A percentile compares a stretch with the other conserved stretches of the same genome.
Evolutionary conservation across 2,797 vertebrate species (phyloP).

Genomic region (Sus cebifrons): DNA sequence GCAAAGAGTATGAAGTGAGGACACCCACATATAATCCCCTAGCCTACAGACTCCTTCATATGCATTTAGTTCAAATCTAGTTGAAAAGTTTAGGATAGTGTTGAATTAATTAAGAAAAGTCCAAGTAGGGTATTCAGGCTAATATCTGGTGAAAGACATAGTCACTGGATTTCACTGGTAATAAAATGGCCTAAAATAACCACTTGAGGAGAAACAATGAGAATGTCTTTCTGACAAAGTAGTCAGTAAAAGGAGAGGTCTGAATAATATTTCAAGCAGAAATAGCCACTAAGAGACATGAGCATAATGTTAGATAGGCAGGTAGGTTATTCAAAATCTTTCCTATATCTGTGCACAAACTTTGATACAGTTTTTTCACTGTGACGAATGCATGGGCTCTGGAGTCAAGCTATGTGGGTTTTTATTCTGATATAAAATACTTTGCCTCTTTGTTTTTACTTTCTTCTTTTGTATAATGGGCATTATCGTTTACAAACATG

Average conservation of each 20-base stretch:
- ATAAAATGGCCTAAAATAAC: neutral
- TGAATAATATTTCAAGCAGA: neutral
- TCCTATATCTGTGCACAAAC: neutral
- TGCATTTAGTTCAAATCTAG: constrained; percentile 13
- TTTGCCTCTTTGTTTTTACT: neutral
- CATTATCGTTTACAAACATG: neutral
- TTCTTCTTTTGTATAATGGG: neutral
- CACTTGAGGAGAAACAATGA: neutral
- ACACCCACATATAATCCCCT: neutral
- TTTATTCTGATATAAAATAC: neutral
- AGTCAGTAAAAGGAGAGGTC: neutral
- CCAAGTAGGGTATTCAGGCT: neutral
- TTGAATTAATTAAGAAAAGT: neutral
- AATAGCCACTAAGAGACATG: neutral
- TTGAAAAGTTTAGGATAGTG: constrained; percentile 19
- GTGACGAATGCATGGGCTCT: neutral
- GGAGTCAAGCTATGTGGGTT: neutral
- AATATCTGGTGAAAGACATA: neutral
- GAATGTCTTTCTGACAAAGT: neutral
- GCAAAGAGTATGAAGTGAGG: constrained; percentile 56
- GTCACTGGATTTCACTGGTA: neutral
- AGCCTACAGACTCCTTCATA: neutral
- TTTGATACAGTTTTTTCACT: neutral
- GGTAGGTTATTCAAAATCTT: neutral
- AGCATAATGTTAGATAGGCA: neutral